Conservation (phyloP, 2,888 invertebrate species). For the Pheosia tremula region DNA sequence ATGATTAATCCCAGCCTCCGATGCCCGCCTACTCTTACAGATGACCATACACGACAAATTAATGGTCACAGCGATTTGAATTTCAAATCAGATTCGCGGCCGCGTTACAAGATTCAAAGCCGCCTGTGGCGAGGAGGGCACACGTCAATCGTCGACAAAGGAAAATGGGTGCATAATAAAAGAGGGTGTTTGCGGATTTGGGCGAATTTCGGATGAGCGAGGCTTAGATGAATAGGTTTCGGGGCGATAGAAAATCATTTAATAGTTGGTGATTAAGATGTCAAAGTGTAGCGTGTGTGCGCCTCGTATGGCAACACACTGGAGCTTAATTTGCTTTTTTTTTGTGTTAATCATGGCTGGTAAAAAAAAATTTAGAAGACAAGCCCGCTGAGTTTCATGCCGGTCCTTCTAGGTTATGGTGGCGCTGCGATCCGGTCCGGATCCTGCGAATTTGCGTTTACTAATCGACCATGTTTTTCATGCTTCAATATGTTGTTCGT, state of each 20-base stretch:
- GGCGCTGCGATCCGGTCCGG: too few species aligned
- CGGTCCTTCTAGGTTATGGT: too few species aligned
- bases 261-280: neutral
- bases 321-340: too few species aligned
- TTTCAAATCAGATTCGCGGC: conserved; percentile 14
- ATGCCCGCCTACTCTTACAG: neutral
- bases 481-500: too few species aligned
- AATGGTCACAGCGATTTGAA: conserved; percentile 14
- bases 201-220: neutral
- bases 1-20: neutral
- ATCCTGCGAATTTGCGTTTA: too few species aligned
- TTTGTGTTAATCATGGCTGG: too few species aligned
- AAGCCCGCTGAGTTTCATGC: too few species aligned
- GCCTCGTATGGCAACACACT: too few species aligned
- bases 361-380: too few species aligned
- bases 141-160: conserved; percentile 1
- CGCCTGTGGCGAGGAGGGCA: conserved; percentile 8
- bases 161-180: conserved; percentile 3
- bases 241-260: neutral
- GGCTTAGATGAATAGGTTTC: neutral
- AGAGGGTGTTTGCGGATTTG: neutral
- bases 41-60: conserved; percentile 3
- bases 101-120: conserved; percentile 17
- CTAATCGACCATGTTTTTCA: too few species aligned
- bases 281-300: too few species aligned